Conservation (phyloP, 2,797 vertebrate species). For the Ambastaia sidthimunki region DNA sequence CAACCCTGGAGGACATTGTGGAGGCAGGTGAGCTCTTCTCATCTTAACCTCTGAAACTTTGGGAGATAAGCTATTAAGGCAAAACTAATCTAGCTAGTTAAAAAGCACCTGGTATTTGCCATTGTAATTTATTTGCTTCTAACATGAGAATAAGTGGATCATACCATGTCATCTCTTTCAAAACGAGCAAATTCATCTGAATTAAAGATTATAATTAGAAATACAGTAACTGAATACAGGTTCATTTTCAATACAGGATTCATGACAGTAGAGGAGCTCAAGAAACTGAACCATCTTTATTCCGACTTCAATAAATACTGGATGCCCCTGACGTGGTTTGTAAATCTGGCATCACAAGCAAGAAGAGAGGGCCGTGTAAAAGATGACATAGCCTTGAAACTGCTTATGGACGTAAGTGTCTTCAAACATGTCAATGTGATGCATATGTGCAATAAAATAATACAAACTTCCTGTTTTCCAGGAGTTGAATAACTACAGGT, state of each 20-base stretch:
- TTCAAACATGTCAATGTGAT: background rate
- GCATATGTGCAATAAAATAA: background rate
- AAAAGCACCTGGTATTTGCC: too few species aligned
- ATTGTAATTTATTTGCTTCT: too few species aligned
- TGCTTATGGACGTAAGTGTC: slow-evolving; percentile 76
- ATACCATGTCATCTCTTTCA: too few species aligned
- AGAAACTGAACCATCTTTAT: slow-evolving; percentile 83
- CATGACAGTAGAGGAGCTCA: slow-evolving; percentile 81
- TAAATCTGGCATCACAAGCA: slow-evolving; percentile 83
- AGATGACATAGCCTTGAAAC: slow-evolving; percentile 84
- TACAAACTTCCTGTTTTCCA: slow-evolving; percentile 61
- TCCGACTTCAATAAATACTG: slow-evolving; percentile 88
- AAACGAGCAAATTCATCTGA: background rate
- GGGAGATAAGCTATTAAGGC: background rate
- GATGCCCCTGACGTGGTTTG: slow-evolving; percentile 91
- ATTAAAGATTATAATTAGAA: background rate
- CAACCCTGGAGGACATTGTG: slow-evolving; percentile 84
- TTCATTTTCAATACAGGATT: slow-evolving; percentile 76
- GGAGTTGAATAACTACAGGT: slow-evolving; percentile 90
- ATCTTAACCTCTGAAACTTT: background rate
- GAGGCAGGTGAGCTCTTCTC: slow-evolving; percentile 79
- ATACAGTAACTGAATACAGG: too few species aligned
- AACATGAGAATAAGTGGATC: too few species aligned
- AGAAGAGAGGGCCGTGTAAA: slow-evolving; percentile 82
- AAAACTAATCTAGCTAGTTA: background rate